phyloP scores from a whole-genome alignment of 2,797 vertebrate species.

The Lepus oiostolus region DNA sequence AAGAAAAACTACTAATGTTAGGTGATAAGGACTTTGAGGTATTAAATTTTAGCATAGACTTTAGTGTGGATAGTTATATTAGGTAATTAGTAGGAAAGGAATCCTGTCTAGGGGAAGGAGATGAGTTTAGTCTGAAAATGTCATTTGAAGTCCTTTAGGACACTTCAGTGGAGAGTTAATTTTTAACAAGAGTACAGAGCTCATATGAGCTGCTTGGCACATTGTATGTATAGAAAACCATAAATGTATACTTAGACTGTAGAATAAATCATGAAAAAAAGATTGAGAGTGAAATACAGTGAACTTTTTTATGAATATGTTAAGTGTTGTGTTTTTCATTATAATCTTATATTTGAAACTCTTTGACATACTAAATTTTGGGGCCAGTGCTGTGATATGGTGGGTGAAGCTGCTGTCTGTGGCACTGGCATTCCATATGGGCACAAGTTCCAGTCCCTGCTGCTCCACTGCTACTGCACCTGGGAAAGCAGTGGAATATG shows the following conservation, averaged over 20 bases:
- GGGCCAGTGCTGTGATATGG: no score
- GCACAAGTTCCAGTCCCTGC: no score
- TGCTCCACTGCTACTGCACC: no score
- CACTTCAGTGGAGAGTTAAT: background rate
- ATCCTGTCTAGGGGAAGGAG: background rate
- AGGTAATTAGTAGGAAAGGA: accelerated
- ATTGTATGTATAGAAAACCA: background rate
- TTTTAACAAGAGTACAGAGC: background rate
- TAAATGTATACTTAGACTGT: background rate
- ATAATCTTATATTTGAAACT: background rate
- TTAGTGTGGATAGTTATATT: background rate
- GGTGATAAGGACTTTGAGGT: background rate
- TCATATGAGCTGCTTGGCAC: background rate
- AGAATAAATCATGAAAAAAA: background rate
- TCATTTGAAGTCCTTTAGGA: background rate
- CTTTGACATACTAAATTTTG: background rate
- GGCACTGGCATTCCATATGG: no score
- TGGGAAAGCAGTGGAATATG: no score
- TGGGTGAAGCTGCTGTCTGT: no score
- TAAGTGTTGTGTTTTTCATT: background rate
- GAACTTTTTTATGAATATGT: background rate
- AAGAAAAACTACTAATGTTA: background rate
- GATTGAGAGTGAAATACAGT: background rate
- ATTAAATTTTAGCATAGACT: background rate
- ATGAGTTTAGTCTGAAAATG: background rate